Evolutionary conservation across 2,113 vertebrate genomes (phyloP).

Genomic region (Motacilla alba): DNA sequence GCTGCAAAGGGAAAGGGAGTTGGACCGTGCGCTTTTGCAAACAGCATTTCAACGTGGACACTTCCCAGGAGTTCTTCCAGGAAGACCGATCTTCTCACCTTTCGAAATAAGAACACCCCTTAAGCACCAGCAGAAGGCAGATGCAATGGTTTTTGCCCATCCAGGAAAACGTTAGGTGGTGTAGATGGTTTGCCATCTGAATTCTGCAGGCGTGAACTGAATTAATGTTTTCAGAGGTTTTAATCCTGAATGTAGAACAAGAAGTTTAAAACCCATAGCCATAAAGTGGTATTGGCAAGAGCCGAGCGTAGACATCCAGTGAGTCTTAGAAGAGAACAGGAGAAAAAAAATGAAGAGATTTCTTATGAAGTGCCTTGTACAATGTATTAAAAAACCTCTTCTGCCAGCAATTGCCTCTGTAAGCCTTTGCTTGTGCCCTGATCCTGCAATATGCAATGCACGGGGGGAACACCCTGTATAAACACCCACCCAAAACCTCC

Average conservation of each 20-base stretch:
- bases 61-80: conserved; percentile 20
- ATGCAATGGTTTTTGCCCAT: neutral
- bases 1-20: neutral
- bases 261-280: neutral
- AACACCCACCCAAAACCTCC: neutral
- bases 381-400: conserved; percentile 35
- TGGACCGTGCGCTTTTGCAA: neutral
- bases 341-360: conserved; percentile 55
- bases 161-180: neutral
- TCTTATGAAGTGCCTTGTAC: conserved; percentile 70
- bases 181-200: neutral
- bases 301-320: neutral
- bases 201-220: neutral
- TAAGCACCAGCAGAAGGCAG: conserved; percentile 31
- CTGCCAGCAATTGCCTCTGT: conserved; percentile 17
- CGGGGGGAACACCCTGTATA: neutral
- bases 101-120: neutral
- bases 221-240: neutral
- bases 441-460: neutral
- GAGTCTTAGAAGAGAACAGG: conserved; percentile 20
- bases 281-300: neutral
- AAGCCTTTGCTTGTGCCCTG: conserved; percentile 20
- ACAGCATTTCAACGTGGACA: conserved; percentile 23
- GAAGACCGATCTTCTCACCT: neutral
- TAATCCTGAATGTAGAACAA: conserved; percentile 34